Base-by-base conservation (phyloP, 2,797 vertebrate genomes). In the Poeciliopsis paucimaculata region DNA sequence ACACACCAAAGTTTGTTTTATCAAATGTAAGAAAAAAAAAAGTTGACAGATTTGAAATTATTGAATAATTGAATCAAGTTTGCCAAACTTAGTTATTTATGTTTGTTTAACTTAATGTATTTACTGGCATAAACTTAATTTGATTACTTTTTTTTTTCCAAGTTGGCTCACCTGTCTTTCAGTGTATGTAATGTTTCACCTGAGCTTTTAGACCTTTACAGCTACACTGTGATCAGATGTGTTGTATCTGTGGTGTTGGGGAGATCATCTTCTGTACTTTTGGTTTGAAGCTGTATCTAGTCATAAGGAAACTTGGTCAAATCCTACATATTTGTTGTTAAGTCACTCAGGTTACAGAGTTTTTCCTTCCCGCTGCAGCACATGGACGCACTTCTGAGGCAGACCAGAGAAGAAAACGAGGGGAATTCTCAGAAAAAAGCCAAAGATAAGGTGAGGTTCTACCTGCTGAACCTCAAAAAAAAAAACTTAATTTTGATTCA, bases 381-480 rank as follows among this genome's bases (percentile, higher is more conserved):
- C 36, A 49, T 91, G 6, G 93, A 95, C 72, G 87, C 91, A 88
- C 92, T 93, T 76, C 88, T 96, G 64, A 91, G 88, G 84, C 74
- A 94, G 91, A 89, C 94, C 76, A 88, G 84, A 75, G 82, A 90
- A 45, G 92, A 94, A 76, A 91, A 86, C 16, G 90, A 73, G 75
- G 85, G 93, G 45, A 49, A 81, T 13, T 72, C 82, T 31, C 80
- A 91, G 86, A 91, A 86, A 23, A 96, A 93, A 83, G 82, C 81
- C 83, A 94, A 86, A 43, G 80, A 91, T 77, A 96, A 96, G 96
- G 96, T 98, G 91, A 87, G 43, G 13, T 70, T 70, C 26, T 41
- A 4, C 23, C 11, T 26, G 36, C 0, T 5, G 5, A 13, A n/a
- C 20, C 1, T 26, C 18, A 16, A 43, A 43, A 43, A 43, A 13